Base-by-base conservation (phyloP, 2,797 vertebrate genomes). In the Coccyzus lansbergi region DNA sequence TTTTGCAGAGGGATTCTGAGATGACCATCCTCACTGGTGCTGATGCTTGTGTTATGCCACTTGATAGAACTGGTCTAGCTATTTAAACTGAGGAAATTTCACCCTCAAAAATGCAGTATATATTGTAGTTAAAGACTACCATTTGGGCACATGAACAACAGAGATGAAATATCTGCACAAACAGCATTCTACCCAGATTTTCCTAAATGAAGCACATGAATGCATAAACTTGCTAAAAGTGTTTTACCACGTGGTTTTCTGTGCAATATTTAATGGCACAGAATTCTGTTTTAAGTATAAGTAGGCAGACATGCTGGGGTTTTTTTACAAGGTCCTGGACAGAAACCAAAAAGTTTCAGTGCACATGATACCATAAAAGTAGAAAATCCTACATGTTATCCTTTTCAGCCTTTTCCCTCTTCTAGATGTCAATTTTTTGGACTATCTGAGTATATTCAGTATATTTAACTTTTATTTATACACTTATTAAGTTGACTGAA, bases 321-420 rank as follows among this genome's bases (percentile, higher is more conserved):
- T 25, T 94, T 86, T 88, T 96, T 17, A 74, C 78, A 89, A 69
- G 22, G 70, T 70, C 51, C 65, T 85, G 85, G 80, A 83, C 6
- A 86, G 75, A 88, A 89, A 84, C 42, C 49, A 93, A 88, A 92
- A 78, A 38, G n/a, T 86, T 91, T 90, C n/a, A 77, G 33, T 93
- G 79, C 72, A 86, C 59, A 68, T 63, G 78, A 92, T 75, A 91
- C 34, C 12, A 26, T 5, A 74, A 72, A 93, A 71, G 40, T 34
- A 87, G 68, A 87, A 95, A 89, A 92, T 72, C 60, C 46, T 87
- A 20, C 12, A 38, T n/a, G 18, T 77, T 89, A 75, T 49, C 25
- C 51, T 78, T 80, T 78, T 63, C 2, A 8, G 53, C 10, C 12
- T 86, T 81, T 88, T 55, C 24, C 11, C 31, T 86, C 46, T 78